phyloP scores from a whole-genome alignment of 1,140 invertebrate genomes.

The Brachionus rotundiformis region DNA sequence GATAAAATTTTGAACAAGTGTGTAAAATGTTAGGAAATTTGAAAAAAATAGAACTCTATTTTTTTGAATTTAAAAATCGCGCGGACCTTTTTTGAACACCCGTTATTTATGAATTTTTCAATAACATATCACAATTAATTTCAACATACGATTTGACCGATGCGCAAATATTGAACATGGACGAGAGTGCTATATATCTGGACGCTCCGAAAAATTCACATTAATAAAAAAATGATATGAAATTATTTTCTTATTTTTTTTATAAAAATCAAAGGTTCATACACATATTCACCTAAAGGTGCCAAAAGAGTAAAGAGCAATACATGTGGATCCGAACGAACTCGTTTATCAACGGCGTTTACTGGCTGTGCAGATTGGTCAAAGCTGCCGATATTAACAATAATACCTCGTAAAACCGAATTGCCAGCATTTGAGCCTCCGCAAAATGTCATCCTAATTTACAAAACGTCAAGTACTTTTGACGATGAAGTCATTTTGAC shows the following conservation, averaged over 20 bases:
- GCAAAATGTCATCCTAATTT: neutral
- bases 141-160: neutral
- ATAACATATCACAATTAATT: neutral
- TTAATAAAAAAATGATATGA: neutral
- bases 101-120: neutral
- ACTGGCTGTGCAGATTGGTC: too few relatives aligned
- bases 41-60: too few relatives aligned
- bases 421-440: neutral
- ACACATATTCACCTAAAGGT: neutral
- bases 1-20: too few relatives aligned
- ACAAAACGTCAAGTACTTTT: neutral
- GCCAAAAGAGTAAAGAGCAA: neutral
- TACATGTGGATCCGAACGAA: neutral
- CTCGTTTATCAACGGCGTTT: neutral
- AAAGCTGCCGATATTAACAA: neutral
- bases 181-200: neutral
- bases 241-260: neutral
- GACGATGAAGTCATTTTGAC: neutral
- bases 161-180: neutral
- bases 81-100: too few relatives aligned
- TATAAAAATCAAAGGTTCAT: neutral
- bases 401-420: neutral
- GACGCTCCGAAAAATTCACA: neutral
- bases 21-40: too few relatives aligned
- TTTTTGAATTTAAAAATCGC: too few relatives aligned